Percentiles rank a stretch among this genome's conserved stretches.
phyloP scores from a whole-genome alignment of 1,140 invertebrate genomes.

The Scaptodrosophila lebanonensis region DNA sequence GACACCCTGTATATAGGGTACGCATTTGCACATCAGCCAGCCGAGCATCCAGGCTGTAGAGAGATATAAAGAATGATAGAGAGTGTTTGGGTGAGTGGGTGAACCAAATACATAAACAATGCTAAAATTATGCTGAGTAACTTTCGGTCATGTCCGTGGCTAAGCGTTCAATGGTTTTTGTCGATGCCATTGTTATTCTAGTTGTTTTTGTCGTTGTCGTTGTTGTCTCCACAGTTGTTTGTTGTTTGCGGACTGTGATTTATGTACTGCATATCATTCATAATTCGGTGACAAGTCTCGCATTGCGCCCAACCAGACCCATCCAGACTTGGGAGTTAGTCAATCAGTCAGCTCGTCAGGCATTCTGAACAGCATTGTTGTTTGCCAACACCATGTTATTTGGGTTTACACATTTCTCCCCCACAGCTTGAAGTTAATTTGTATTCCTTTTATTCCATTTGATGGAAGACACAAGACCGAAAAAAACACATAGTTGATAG shows the following conservation, averaged over 20 bases:
- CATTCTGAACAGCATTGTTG: neutral
- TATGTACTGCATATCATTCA: constrained; percentile 74
- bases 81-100: constrained; percentile 12
- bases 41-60: constrained; percentile 93
- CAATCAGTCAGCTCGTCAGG: neutral
- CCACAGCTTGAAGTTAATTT: constrained; percentile 57
- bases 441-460: constrained; percentile 68
- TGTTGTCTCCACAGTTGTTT: constrained; percentile 32
- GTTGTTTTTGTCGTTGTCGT: constrained; percentile 16
- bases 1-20: constrained; percentile 95
- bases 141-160: constrained; percentile 49
- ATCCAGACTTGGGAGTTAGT: neutral
- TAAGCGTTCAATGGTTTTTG: constrained; percentile 42
- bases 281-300: constrained; percentile 75
- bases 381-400: constrained; percentile 1
- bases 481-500: neutral
- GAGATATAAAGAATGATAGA: constrained; percentile 6
- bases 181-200: too few relatives aligned
- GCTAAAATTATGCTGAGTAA: constrained; percentile 69
- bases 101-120: constrained; percentile 51
- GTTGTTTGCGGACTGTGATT: constrained; percentile 72
- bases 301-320: constrained; percentile 43
- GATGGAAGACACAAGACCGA: constrained; percentile 51
- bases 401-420: constrained; percentile 36
- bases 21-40: constrained; percentile 95